Conservation (phyloP, 2,113 vertebrate species). For the Anoura caudifer region DNA sequence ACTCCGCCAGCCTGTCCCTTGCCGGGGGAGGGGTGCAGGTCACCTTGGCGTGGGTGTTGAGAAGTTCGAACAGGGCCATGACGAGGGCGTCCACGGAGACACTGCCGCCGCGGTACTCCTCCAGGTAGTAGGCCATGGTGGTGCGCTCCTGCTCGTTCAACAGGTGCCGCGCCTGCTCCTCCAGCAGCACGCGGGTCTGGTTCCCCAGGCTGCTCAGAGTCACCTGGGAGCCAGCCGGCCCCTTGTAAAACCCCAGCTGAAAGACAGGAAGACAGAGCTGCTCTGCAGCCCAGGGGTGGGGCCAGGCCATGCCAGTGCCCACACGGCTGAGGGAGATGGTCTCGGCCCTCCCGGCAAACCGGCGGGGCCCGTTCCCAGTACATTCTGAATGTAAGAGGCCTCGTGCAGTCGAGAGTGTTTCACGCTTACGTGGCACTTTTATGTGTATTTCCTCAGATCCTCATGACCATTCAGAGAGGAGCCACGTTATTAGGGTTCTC, state of each 20-base stretch:
- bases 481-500: fast-evolving
- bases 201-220: constrained; percentile 95
- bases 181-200: constrained; percentile 92
- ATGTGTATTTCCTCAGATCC: neutral
- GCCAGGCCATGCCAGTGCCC: neutral
- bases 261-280: constrained; percentile 50
- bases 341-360: fast-evolving
- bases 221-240: constrained; percentile 94
- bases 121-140: constrained; percentile 96
- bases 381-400: fast-evolving
- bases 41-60: constrained; percentile 96
- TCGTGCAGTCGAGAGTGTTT: fast-evolving
- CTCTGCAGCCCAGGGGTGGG: fast-evolving
- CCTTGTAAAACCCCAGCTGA: constrained; percentile 92
- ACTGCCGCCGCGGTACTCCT: constrained; percentile 92
- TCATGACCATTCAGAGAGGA: fast-evolving
- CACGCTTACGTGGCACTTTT: fast-evolving
- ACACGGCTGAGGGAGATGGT: fast-evolving
- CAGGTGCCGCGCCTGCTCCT: constrained; percentile 93
- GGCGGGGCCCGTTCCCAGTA: fast-evolving
- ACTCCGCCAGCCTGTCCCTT: neutral
- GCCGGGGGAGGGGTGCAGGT: fast-evolving
- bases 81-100: constrained; percentile 91
- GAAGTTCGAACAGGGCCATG: constrained; percentile 94
- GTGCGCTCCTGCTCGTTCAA: constrained; percentile 89